Evolutionary conservation across 2,113 vertebrate species (phyloP).

Genomic region (Ptychochromis oligacanthus): DNA sequence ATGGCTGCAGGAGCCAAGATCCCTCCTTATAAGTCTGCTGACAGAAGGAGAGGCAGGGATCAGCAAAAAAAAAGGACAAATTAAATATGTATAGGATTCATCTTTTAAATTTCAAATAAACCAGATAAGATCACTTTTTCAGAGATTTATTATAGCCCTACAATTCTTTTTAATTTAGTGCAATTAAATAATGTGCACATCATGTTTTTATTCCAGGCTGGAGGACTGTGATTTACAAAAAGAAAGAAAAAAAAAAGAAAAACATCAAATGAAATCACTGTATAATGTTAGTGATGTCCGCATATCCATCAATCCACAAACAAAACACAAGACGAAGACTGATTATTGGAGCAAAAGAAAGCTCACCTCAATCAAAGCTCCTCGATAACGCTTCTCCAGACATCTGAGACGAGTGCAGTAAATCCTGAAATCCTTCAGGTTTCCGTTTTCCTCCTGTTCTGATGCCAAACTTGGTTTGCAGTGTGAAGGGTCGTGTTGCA

Average conservation of each 20-base stretch:
- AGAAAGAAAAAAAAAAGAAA: too few species aligned
- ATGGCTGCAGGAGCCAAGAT: constrained; percentile 61
- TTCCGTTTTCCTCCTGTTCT: not conserved
- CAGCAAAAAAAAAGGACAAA: constrained; percentile 26
- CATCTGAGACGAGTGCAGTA: constrained; percentile 3
- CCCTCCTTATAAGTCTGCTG: constrained; percentile 44
- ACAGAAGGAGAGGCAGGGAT: constrained; percentile 48
- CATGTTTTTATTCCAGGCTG: not conserved
- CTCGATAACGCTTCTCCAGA: not conserved
- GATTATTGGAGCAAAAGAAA: not conserved
- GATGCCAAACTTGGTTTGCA: not conserved
- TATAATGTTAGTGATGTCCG: not conserved
- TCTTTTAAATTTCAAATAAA: not conserved
- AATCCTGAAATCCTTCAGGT: not conserved
- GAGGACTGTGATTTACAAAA: fast-evolving
- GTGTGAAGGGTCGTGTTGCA: not conserved
- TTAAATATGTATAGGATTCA: not conserved
- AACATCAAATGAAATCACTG: too few species aligned
- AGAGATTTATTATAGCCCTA: not conserved
- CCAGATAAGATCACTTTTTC: not conserved
- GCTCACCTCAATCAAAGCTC: constrained; percentile 46
- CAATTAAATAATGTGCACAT: not conserved
- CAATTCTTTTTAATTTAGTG: not conserved
- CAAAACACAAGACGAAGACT: not conserved
- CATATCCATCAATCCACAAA: not conserved